Evolutionary conservation across 2,888 invertebrate species (phyloP), one percentile per base, ranked within the genome.

Genomic region (Eilema sororculum): DNA sequence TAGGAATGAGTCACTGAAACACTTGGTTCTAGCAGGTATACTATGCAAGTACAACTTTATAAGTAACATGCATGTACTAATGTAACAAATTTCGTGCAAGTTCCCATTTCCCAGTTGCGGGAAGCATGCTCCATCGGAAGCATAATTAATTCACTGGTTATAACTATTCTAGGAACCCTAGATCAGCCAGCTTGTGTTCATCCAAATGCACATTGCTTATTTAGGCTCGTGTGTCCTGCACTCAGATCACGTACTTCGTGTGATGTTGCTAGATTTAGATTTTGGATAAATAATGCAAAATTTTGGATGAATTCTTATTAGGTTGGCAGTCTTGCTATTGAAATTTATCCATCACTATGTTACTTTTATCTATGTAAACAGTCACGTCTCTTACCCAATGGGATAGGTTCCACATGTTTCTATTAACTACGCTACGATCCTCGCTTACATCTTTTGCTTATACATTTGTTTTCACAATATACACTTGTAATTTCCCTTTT

Each of bases 161-260:
- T 62, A 37, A 37, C 22, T 22, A 12, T 64, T 64, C 52, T 64
- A 52, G n/a, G 52, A 56, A 57, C 46, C 56, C 24, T 62, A 62
- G 28, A 30, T 46, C 6, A 25, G 25, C 10, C 16, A 63, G 20
- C 41, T 63, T 16, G 41, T 41, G 46, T 63, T 63, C 28, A 58
- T 28, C 58, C 25, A 28, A 58, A 58, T 60, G 8, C 33, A 30
- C 60, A 30, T 60, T 60, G 33, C 30, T 60, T 60, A 60, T 60
- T 30, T 33, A 60, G 28, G n/a, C 3, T 1, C 0, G 10, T 60
- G 60, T 60, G 60, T 60, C 20, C 30, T 60, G 30, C n/a, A 33
- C 60, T 33, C n/a, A n/a, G 0, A 28, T n/a, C 52, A n/a, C 30
- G 30, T n/a, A 24, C 24, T 25, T 8, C n/a, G 25, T 25, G 25